A percentile compares a stretch with the other conserved stretches of the same genome.
Conservation (phyloP, 1,140 invertebrate species). For the Drosophila persimilis region DNA sequence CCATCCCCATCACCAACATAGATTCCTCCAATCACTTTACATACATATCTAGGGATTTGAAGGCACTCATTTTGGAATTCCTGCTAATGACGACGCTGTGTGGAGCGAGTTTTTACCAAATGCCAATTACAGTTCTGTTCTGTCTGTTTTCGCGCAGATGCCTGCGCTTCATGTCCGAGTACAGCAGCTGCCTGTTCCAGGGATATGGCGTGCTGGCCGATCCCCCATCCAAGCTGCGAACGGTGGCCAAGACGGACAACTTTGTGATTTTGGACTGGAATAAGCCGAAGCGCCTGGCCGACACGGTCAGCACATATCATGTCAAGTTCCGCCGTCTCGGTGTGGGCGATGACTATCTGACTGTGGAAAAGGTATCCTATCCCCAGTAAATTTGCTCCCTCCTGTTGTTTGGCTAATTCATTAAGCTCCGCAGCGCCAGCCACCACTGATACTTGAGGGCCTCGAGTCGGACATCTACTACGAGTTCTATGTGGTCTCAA, state of each 20-base stretch:
- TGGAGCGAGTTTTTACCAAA: slow-evolving; percentile 31
- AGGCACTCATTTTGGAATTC: slow-evolving; percentile 18
- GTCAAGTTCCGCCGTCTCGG: slow-evolving; percentile 86
- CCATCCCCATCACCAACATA: not conserved
- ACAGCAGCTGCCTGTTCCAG: slow-evolving; percentile 91
- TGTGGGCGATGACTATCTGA: slow-evolving; percentile 84
- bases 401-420: slow-evolving; percentile 58
- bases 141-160: slow-evolving; percentile 84
- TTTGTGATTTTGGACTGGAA: slow-evolving; percentile 92
- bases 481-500: slow-evolving; percentile 92
- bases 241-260: slow-evolving; percentile 88
- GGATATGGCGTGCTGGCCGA: slow-evolving; percentile 92
- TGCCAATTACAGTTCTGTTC: slow-evolving; percentile 36
- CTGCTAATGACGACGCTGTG: slow-evolving; percentile 44
- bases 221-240: slow-evolving; percentile 86
- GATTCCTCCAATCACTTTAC: slow-evolving; percentile 6
- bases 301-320: slow-evolving; percentile 89
- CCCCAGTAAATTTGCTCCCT: not conserved
- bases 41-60: not conserved
- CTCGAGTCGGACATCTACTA: slow-evolving; percentile 89
- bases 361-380: slow-evolving; percentile 83
- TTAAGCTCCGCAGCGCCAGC: slow-evolving; percentile 84
- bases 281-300: slow-evolving; percentile 87
- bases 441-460: slow-evolving; percentile 90
- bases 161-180: slow-evolving; percentile 90